Percentiles rank a stretch among this genome's conserved stretches.
Evolutionary conservation across 1,140 invertebrate genomes (phyloP).

Genomic region (Agraylea sexmaculata): DNA sequence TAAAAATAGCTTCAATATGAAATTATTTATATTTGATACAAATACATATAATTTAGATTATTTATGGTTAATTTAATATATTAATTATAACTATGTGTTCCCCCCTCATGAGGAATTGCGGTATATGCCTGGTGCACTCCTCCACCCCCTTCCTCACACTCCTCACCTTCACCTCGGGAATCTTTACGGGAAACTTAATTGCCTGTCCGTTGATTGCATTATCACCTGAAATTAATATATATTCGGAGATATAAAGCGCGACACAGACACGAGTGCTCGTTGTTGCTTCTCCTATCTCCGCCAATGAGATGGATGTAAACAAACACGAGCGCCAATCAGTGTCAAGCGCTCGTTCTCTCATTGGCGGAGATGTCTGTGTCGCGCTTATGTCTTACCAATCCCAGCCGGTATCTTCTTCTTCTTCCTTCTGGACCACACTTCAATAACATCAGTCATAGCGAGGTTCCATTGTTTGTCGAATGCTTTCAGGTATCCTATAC

Average conservation of each 20-base stretch:
- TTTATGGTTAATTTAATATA: constrained; percentile 23
- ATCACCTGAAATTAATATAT: constrained; percentile 21
- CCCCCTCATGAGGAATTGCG: constrained; percentile 70
- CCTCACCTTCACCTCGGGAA: constrained; percentile 40
- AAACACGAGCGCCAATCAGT: neutral
- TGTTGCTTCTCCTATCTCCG: neutral
- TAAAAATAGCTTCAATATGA: too few relatives aligned
- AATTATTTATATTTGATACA: too few relatives aligned
- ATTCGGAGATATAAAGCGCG: neutral
- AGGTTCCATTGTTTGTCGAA: constrained; percentile 96
- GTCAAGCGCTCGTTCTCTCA: too few relatives aligned
- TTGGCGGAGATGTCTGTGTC: neutral
- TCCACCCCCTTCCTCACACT: constrained; percentile 48
- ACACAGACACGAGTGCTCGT: neutral
- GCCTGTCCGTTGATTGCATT: constrained; percentile 39
- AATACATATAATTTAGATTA: too few relatives aligned
- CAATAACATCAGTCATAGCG: constrained; percentile 73
- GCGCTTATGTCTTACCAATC: constrained; percentile 6
- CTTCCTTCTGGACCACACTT: constrained; percentile 62
- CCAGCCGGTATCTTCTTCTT: constrained; percentile 44
- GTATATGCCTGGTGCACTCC: constrained; percentile 59
- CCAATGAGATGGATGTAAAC: neutral
- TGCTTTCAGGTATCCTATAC: constrained; percentile 68
- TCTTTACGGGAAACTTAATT: constrained; percentile 27
- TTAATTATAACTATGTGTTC: constrained; percentile 67